Evolutionary conservation across 2,888 invertebrate species (phyloP), one percentile per base, ranked within the genome.

Genomic region (Parnassius glacialis): DNA sequence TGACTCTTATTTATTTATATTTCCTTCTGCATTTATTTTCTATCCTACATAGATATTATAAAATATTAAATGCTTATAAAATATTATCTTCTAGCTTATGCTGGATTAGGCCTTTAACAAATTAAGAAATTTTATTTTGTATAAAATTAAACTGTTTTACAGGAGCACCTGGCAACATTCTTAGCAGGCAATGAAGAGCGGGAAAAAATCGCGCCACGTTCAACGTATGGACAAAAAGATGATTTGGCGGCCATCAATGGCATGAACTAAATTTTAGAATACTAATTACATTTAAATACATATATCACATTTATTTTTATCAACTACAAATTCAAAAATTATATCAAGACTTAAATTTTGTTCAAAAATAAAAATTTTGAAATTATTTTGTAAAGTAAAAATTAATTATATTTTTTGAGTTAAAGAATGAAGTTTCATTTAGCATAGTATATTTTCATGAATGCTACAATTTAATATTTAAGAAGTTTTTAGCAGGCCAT

Each of bases 141-240:
- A 0, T 45, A 12, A 9, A 53, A 12, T 13, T 20, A 41, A 56
- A 41, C 10, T 45, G 42, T 44, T 53, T 58, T 62, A 45, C 41
- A 63, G 95, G 94, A 94, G 76, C 93, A 93, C 62, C 76, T 94
- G 55, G 95, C 95, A 0, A 86, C 92, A 62, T 93, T 94, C 71
- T 77, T 95, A 57, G 94, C 95, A 11, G 95, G 95, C 54, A 94
- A 94, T 66, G 94, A 94, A 59, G 93, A 93, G 72, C 89, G 93
- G 0, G 93, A 93, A 71, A 94, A 94, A 76, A 92, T 93, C 2
- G 75, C 90, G 7, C 90, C 90, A 20, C 82, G 85, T 25, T 83
- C 87, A 2, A 68, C 87, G 67, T 73, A 84, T 83, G 80, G 87
- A 74, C 80, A 87, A 75, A 73, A 87, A 73, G 83, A 93, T 56